Conservation (phyloP, 1,140 invertebrate genomes). For the Adelges cooleyi region DNA sequence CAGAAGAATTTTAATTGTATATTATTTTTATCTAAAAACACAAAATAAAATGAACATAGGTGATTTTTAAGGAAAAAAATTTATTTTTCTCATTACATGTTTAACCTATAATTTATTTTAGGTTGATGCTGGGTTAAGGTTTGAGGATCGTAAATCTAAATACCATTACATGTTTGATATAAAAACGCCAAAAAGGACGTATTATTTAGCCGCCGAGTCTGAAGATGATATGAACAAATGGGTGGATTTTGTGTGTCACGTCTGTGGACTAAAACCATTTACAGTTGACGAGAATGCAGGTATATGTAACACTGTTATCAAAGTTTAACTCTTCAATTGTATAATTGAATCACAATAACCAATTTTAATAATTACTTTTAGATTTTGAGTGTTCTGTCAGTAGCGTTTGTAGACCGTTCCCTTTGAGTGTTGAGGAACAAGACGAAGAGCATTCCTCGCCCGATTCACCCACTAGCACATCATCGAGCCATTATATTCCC, state of each 20-base stretch:
- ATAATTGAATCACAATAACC: too few species aligned
- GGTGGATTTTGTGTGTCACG: slow-evolving; percentile 86
- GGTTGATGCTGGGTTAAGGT: slow-evolving; percentile 73
- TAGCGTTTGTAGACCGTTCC: slow-evolving; percentile 27
- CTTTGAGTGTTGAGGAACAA: slow-evolving; percentile 17
- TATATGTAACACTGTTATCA: too few species aligned
- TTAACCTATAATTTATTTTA: slow-evolving; percentile 36
- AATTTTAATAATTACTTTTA: too few species aligned
- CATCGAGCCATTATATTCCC: slow-evolving; percentile 63
- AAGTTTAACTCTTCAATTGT: too few species aligned
- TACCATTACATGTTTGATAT: slow-evolving; percentile 81
- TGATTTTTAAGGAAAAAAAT: too few species aligned
- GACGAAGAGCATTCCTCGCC: slow-evolving; percentile 44
- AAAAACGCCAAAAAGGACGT: slow-evolving; percentile 73
- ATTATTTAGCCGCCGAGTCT: slow-evolving; percentile 82
- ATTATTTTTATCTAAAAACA: too few species aligned
- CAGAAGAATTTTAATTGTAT: too few species aligned
- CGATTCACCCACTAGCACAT: slow-evolving; percentile 45
- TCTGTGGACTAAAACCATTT: slow-evolving; percentile 71
- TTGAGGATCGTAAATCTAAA: slow-evolving; percentile 67
- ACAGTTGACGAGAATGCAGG: slow-evolving; percentile 51
- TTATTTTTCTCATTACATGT: background rate
- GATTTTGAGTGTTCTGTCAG: slow-evolving; percentile 29
- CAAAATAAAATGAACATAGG: too few species aligned
- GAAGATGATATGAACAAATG: slow-evolving; percentile 88